phyloP scores from a whole-genome alignment of 2,888 invertebrate species.

The Eugnorisma glareosa region DNA sequence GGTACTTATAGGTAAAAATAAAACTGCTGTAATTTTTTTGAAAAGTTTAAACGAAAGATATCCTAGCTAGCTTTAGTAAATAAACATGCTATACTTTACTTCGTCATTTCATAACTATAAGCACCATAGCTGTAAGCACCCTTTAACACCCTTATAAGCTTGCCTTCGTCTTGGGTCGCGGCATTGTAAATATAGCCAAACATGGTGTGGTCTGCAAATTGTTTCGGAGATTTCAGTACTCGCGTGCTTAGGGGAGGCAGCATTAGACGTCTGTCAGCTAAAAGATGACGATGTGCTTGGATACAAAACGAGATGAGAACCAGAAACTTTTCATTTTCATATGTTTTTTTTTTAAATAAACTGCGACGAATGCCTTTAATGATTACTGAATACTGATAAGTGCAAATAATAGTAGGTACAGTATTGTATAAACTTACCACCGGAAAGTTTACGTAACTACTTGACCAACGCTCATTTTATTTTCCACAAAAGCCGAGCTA shows the following conservation, averaged over 20 bases:
- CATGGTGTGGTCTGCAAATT: neutral
- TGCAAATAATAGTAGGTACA: neutral
- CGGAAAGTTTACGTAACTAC: neutral
- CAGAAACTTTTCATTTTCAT: neutral
- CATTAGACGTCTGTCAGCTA: neutral
- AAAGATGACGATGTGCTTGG: neutral
- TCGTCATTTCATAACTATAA: conserved; percentile 8
- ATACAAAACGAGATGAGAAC: neutral
- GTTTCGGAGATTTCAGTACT: neutral
- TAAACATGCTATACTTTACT: neutral
- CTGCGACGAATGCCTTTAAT: neutral
- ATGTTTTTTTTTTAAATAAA: neutral
- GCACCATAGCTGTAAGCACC: neutral
- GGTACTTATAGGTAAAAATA: neutral
- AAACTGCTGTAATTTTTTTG: neutral
- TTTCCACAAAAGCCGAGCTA: conserved; percentile 25
- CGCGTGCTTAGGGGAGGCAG: neutral
- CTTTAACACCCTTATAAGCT: conserved; percentile 3
- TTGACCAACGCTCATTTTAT: conserved; percentile 26
- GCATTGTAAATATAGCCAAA: conserved; percentile 4
- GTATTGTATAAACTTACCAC: neutral
- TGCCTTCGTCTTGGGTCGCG: conserved; percentile 1
- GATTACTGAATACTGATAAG: neutral
- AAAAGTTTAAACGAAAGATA: neutral
- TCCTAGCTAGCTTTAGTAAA: neutral